A percentile compares a stretch with the other conserved stretches of the same genome.
phyloP scores from a whole-genome alignment of 2,113 vertebrate genomes.

The Colius striatus region DNA sequence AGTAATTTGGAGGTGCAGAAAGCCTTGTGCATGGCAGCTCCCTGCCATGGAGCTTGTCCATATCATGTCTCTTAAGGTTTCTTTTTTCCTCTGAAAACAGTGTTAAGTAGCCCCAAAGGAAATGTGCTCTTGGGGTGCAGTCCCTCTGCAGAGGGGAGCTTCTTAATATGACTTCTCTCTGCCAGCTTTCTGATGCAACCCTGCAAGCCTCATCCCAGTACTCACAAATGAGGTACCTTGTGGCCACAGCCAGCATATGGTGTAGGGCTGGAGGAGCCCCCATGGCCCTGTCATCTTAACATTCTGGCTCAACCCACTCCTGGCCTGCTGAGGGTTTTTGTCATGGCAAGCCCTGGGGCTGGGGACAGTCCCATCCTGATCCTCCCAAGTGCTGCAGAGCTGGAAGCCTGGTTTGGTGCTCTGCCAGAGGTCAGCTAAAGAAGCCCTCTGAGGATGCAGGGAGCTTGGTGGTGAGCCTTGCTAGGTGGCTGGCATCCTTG shows the following conservation, averaged over 20 bases:
- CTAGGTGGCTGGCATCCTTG: background rate
- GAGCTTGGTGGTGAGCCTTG: background rate
- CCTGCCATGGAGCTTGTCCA: background rate
- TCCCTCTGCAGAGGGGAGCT: background rate
- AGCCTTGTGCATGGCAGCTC: background rate
- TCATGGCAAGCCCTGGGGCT: background rate
- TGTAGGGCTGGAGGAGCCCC: background rate
- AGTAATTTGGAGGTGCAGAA: background rate
- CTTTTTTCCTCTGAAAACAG: background rate
- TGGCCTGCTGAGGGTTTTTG: background rate
- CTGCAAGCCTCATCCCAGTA: background rate
- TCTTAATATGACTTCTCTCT: background rate
- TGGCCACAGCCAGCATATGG: background rate
- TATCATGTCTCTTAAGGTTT: background rate
- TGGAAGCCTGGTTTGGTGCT: background rate
- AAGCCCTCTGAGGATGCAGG: background rate
- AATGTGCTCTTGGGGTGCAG: background rate
- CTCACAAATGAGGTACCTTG: background rate
- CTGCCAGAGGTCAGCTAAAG: background rate
- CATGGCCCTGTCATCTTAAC: background rate
- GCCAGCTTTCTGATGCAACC: background rate
- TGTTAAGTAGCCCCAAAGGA: background rate
- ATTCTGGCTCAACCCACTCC: background rate
- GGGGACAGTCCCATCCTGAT: background rate
- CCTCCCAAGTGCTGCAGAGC: background rate